These are phyloP conservation scores for Cinclus mexicanus DNA, from an alignment of 2,113 vertebrate genomes.

Conservation along the genomic window DNA sequence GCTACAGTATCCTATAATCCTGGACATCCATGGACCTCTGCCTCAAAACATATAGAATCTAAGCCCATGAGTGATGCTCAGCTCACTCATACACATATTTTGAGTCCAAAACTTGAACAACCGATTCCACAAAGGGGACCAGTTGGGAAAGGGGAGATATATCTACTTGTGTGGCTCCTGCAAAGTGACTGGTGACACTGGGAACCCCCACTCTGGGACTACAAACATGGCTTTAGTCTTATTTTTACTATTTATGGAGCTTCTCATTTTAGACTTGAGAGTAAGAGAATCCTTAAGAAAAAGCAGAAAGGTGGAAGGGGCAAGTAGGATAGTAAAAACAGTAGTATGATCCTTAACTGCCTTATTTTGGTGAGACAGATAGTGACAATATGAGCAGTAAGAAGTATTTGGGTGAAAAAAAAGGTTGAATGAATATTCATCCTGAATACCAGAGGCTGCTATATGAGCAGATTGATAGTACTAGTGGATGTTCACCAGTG, in stretches of 20 bases:
- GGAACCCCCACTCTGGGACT: neutral
- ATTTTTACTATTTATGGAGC: neutral
- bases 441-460: neutral
- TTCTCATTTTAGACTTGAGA: neutral
- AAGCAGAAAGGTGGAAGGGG: neutral
- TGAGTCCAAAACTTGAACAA: neutral
- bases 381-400: neutral
- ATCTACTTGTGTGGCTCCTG: neutral
- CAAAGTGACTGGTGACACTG: neutral
- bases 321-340: neutral
- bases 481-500: neutral
- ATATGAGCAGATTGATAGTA: neutral
- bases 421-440: neutral
- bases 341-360: neutral
- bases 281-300: neutral
- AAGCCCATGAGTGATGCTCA: neutral
- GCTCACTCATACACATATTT: neutral
- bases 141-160: neutral
- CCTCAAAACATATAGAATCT: neutral
- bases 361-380: neutral
- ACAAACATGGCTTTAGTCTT: neutral
- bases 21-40: neutral
- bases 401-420: neutral
- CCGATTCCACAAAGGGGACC: neutral
- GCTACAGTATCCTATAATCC: neutral